phyloP scores from a whole-genome alignment of 2,797 vertebrate genomes.

The Sorex maritimensis region DNA sequence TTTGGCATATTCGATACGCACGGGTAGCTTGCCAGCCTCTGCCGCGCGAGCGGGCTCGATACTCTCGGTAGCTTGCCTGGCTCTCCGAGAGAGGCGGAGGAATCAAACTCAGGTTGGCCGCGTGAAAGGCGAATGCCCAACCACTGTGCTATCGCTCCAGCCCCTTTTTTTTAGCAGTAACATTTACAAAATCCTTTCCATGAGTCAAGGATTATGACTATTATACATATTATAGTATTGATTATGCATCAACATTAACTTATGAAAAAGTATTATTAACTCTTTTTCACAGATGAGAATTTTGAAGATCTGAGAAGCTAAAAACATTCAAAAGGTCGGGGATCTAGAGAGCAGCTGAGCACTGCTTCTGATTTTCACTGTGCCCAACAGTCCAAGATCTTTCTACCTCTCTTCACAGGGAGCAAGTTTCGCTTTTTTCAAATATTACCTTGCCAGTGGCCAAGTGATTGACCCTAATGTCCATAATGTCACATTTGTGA shows the following conservation, averaged over 20 bases:
- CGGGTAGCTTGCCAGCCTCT: too few species aligned
- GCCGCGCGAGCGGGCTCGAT: too few species aligned
- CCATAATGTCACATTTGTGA: constrained; percentile 26
- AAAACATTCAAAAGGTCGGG: background rate
- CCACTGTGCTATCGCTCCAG: too few species aligned
- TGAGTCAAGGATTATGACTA: background rate
- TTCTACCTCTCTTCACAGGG: constrained; percentile 21
- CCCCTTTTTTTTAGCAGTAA: constrained; percentile 1
- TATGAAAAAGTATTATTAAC: constrained; percentile 10
- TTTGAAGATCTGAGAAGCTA: constrained; percentile 10
- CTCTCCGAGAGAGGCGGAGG: too few species aligned
- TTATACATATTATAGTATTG: background rate
- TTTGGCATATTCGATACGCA: too few species aligned
- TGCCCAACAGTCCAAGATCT: background rate
- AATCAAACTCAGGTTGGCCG: too few species aligned
- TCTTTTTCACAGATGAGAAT: constrained; percentile 22
- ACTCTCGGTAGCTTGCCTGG: too few species aligned
- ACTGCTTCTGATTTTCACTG: background rate
- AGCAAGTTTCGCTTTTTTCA: background rate
- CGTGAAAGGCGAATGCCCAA: too few species aligned
- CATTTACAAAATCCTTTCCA: constrained; percentile 5
- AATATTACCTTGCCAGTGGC: constrained; percentile 39
- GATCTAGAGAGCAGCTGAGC: constrained; percentile 16
- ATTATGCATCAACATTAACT: constrained; percentile 44
- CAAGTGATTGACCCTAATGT: background rate